These are phyloP conservation scores for Drusus annulatus DNA, from an alignment of 1,140 invertebrate species.

Conservation along the genomic window DNA sequence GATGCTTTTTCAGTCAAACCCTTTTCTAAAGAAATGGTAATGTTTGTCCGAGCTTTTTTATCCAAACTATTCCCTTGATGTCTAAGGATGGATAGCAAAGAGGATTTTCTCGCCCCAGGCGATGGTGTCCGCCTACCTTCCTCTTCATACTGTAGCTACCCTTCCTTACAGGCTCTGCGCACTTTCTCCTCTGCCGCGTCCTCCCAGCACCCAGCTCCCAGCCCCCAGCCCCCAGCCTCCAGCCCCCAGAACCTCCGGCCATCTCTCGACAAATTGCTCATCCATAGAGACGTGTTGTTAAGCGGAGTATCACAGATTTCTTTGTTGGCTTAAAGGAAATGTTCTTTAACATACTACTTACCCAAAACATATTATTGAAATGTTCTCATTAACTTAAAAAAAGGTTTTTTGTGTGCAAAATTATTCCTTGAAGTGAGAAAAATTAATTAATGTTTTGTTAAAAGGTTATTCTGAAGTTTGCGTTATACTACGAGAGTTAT, in stretches of 20 bases:
- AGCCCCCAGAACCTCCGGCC: slow-evolving; percentile 7
- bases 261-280: slow-evolving; percentile 37
- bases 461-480: too few species aligned
- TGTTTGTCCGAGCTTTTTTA: slow-evolving; percentile 33
- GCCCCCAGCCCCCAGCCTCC: background rate
- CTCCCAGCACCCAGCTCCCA: slow-evolving; percentile 1
- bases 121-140: background rate
- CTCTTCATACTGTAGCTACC: too few species aligned
- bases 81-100: slow-evolving; percentile 31
- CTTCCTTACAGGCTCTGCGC: background rate
- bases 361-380: background rate
- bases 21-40: slow-evolving; percentile 33
- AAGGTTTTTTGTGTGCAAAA: background rate
- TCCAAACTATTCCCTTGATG: slow-evolving; percentile 32
- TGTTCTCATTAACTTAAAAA: background rate
- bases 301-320: slow-evolving; percentile 4
- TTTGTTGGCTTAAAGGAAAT: background rate
- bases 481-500: too few species aligned
- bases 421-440: background rate
- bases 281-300: background rate
- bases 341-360: background rate
- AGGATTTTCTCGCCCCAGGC: slow-evolving; percentile 29
- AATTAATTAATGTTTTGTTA: too few species aligned
- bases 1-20: slow-evolving; percentile 24
- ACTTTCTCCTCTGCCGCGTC: background rate